These are phyloP conservation scores for Gymnocephalus cernua DNA, from an alignment of 2,113 vertebrate species.

Conservation along the genomic window DNA sequence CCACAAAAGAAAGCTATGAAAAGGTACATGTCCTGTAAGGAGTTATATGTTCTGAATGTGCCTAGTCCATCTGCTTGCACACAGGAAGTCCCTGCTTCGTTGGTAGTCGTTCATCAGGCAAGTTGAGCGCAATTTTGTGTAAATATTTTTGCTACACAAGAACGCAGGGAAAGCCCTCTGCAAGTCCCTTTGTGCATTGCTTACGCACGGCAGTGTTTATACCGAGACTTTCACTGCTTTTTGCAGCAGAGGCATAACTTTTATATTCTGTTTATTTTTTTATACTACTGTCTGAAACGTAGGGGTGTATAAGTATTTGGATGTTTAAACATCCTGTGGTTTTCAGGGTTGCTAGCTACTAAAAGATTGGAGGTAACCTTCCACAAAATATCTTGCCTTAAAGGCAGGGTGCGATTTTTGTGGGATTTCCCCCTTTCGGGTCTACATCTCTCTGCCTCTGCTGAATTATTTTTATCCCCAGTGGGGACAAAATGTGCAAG, in stretches of 20 bases:
- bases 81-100: not conserved
- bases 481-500: too few relatives aligned
- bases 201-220: not conserved
- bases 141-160: not conserved
- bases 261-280: not conserved
- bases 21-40: not conserved
- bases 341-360: too few relatives aligned
- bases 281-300: not conserved
- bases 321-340: too few relatives aligned
- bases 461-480: too few relatives aligned
- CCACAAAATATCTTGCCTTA: too few relatives aligned
- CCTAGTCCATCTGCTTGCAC: not conserved
- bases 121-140: not conserved
- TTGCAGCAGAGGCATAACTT: not conserved
- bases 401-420: too few relatives aligned
- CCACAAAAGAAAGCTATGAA: not conserved
- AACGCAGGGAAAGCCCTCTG: constrained; percentile 24
- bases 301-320: too few relatives aligned
- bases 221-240: not conserved
- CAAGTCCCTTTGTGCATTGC: not conserved
- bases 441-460: too few relatives aligned
- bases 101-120: not conserved
- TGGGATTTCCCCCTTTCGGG: too few relatives aligned
- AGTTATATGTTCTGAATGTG: not conserved
- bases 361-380: too few relatives aligned